Evolutionary conservation across 2,797 vertebrate genomes (phyloP).

Genomic region (Glossophaga mutica): DNA sequence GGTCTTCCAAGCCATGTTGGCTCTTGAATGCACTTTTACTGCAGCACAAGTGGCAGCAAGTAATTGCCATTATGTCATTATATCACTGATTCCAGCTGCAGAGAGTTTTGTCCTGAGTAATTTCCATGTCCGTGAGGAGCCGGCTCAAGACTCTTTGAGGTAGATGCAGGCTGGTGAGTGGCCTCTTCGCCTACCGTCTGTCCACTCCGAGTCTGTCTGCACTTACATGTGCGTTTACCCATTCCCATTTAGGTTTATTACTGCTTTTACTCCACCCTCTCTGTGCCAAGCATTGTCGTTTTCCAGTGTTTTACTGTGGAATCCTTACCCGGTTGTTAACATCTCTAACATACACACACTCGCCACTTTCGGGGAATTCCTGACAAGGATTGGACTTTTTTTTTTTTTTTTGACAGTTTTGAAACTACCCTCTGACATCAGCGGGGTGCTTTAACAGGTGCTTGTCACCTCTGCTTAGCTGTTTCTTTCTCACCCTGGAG

Average conservation of each 20-base stretch:
- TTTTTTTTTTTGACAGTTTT: neutral
- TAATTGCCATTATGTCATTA: neutral
- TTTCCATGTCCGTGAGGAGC: neutral
- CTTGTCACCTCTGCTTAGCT: neutral
- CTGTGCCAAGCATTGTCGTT: neutral
- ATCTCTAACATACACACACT: neutral
- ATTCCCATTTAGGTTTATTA: neutral
- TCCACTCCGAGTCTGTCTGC: neutral
- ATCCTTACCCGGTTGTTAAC: neutral
- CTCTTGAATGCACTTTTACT: neutral
- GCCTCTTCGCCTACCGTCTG: too few relatives aligned
- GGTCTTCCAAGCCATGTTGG: neutral
- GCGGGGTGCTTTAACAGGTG: neutral
- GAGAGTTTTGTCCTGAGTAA: neutral
- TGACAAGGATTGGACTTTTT: neutral
- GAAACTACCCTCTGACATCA: neutral
- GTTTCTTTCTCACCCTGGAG: neutral
- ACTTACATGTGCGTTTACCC: neutral
- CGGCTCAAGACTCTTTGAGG: neutral
- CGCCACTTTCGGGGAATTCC: neutral
- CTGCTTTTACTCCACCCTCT: neutral
- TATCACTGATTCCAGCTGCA: neutral
- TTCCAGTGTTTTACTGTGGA: conserved; percentile 12
- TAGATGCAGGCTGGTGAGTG: neutral
- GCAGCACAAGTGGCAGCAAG: neutral